Percentiles rank a stretch among this genome's conserved stretches.
Evolutionary conservation across 2,113 vertebrate genomes (phyloP).

Genomic region (Centropus unirufus): DNA sequence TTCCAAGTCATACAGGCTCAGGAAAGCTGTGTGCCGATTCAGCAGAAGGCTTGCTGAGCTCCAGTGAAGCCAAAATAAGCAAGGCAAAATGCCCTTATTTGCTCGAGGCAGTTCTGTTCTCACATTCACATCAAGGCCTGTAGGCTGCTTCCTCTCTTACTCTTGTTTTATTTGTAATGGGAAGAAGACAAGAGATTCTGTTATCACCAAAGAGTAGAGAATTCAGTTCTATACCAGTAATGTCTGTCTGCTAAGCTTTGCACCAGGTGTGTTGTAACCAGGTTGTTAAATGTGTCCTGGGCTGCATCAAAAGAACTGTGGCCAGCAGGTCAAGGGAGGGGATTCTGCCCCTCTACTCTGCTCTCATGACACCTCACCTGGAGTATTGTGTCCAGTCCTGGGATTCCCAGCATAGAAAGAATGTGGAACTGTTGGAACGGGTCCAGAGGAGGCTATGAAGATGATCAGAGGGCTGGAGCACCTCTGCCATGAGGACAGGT

Average conservation of each 20-base stretch:
- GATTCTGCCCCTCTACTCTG: too few species aligned
- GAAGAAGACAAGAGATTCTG: not conserved
- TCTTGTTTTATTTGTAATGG: not conserved
- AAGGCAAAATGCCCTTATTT: not conserved
- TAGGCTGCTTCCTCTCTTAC: not conserved
- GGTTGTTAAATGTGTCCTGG: not conserved
- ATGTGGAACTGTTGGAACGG: too few species aligned
- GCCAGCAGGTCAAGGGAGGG: too few species aligned
- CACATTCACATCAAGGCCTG: not conserved
- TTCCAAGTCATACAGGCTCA: not conserved
- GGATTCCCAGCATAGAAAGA: too few species aligned
- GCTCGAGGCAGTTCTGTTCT: not conserved
- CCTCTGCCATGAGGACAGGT: too few species aligned
- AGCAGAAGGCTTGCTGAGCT: not conserved
- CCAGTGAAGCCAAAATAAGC: not conserved
- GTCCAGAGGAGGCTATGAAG: too few species aligned
- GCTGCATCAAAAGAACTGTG: too few species aligned
- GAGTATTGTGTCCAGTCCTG: too few species aligned
- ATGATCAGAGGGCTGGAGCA: too few species aligned
- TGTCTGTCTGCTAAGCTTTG: not conserved
- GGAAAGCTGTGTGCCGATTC: not conserved
- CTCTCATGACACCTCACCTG: too few species aligned
- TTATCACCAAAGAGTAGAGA: not conserved
- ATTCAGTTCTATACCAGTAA: not conserved
- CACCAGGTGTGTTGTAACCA: accelerated